These are phyloP conservation scores for Nephrotoma appendiculata DNA, from an alignment of 2,888 invertebrate genomes.

Conservation along the genomic window DNA sequence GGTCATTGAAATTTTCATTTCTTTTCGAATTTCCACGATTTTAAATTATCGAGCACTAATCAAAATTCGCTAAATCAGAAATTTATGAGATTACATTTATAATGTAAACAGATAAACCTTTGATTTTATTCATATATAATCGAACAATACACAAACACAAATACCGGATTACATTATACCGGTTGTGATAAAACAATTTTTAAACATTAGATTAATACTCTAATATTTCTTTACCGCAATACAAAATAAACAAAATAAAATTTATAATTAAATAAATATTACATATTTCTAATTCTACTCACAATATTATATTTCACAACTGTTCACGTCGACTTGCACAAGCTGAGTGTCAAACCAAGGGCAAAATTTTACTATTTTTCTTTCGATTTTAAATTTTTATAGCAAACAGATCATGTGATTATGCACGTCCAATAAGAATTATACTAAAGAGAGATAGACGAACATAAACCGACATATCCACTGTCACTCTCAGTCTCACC, in stretches of 20 bases:
- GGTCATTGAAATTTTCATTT: not conserved
- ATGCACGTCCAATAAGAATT: not conserved
- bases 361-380: slow-evolving; percentile 6
- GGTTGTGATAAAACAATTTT: not conserved
- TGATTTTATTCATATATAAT: not conserved
- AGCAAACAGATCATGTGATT: not conserved
- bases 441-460: not conserved
- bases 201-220: not conserved
- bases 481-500: too few species aligned
- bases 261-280: not conserved
- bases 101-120: not conserved
- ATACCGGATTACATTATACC: not conserved
- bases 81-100: not conserved
- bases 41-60: not conserved
- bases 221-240: not conserved
- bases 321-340: slow-evolving; percentile 8
- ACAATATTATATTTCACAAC: slow-evolving; percentile 4
- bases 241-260: not conserved
- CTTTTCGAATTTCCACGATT: not conserved
- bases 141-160: not conserved
- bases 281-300: not conserved
- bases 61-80: not conserved
- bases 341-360: slow-evolving; percentile 14
- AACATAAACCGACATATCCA: too few species aligned
- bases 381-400: not conserved